Evolutionary conservation across 2,113 vertebrate species (phyloP).

Genomic region (Capreolus pygargus): DNA sequence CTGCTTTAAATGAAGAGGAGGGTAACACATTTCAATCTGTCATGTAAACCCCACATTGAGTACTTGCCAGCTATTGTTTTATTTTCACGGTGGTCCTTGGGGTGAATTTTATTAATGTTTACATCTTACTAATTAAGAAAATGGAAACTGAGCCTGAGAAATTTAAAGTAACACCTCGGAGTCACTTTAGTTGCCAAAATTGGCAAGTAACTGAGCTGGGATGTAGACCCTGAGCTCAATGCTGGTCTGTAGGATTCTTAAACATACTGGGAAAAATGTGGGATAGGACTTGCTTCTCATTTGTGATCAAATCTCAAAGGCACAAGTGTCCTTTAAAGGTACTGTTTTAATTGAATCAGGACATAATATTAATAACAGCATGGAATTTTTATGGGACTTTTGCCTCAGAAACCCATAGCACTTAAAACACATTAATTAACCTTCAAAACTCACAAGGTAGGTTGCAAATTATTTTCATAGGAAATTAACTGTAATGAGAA

Average conservation of each 20-base stretch:
- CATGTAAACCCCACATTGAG: not conserved
- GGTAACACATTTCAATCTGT: no score
- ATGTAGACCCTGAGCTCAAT: not conserved
- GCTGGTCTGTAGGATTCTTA: not conserved
- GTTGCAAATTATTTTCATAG: not conserved
- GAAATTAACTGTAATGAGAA: not conserved
- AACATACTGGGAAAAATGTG: not conserved
- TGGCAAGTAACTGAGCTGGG: not conserved
- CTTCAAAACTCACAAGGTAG: constrained; percentile 3
- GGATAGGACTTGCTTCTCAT: not conserved
- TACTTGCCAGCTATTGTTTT: not conserved
- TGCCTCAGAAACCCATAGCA: constrained; percentile 19
- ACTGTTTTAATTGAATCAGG: not conserved
- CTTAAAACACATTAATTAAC: not conserved
- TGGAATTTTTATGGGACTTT: not conserved
- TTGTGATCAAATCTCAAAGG: not conserved
- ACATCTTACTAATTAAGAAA: not conserved
- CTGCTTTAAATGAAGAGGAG: not conserved
- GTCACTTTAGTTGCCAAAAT: not conserved
- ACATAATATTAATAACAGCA: not conserved
- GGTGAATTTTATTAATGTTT: not conserved
- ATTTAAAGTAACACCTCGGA: not conserved
- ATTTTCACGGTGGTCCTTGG: not conserved
- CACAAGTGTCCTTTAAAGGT: not conserved
- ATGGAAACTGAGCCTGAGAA: not conserved